A percentile compares a stretch with the other conserved stretches of the same genome.
Conservation (phyloP, 1,140 invertebrate genomes). For the Carcinoscorpius rotundicauda region DNA sequence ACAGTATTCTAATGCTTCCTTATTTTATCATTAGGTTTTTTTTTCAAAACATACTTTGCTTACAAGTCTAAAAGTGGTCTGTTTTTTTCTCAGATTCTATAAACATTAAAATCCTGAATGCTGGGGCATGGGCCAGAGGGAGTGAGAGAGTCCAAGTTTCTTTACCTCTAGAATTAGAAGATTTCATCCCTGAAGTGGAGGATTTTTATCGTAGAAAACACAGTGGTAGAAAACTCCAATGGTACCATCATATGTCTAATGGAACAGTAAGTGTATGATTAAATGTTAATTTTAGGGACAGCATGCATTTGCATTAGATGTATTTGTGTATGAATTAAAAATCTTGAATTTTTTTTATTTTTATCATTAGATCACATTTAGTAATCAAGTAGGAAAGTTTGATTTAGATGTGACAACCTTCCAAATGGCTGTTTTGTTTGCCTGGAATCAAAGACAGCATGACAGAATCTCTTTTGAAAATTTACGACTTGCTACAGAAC, state of each 20-base stretch:
- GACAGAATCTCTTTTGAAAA: conserved; percentile 93
- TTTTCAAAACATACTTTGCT: too few species aligned
- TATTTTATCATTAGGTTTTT: too few species aligned
- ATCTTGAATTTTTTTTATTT: conserved; percentile 16
- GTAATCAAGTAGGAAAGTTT: conserved; percentile 82
- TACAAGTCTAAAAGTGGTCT: neutral
- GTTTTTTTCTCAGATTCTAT: conserved; percentile 30
- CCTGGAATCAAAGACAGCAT: conserved; percentile 89
- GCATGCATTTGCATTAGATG: neutral
- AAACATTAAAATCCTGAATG: conserved; percentile 83
- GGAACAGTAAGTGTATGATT: conserved; percentile 52
- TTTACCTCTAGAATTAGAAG: conserved; percentile 90
- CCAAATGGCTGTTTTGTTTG: conserved; percentile 99
- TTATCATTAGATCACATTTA: conserved; percentile 69
- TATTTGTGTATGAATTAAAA: conserved; percentile 6
- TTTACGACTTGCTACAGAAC: conserved; percentile 84
- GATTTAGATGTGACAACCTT: conserved; percentile 98
- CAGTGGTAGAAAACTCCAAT: conserved; percentile 93
- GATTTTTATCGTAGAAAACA: conserved; percentile 61
- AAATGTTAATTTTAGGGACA: too few species aligned
- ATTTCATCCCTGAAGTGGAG: conserved; percentile 92
- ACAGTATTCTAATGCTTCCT: too few species aligned
- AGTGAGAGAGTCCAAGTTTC: conserved; percentile 90
- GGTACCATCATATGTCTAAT: conserved; percentile 99
- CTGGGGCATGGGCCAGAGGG: conserved; percentile 91